Conservation (phyloP, 2,888 invertebrate genomes). For the Gandaritis pyraliata region DNA sequence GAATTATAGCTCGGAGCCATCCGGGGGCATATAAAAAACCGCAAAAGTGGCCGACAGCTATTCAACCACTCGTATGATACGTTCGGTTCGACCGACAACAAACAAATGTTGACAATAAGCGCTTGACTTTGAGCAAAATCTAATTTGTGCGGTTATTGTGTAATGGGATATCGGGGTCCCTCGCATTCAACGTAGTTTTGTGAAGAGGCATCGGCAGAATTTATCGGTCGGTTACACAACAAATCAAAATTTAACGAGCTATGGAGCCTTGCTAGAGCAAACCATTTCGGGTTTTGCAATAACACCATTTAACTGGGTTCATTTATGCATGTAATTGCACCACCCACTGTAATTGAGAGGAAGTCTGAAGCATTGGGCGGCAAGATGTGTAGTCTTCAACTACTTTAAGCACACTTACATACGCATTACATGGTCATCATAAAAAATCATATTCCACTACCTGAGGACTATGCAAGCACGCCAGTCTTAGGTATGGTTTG, state of each 20-base stretch:
- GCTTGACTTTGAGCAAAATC: conserved; percentile 83
- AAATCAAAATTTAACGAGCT: conserved; percentile 82
- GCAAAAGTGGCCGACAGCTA: conserved; percentile 72
- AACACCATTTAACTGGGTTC: conserved; percentile 61
- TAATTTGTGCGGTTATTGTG: conserved; percentile 84
- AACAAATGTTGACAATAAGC: conserved; percentile 77
- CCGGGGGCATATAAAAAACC: conserved; percentile 56
- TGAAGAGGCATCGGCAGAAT: conserved; percentile 67
- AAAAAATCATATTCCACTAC: conserved; percentile 27
- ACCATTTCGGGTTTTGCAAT: conserved; percentile 62
- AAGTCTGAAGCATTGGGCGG: conserved; percentile 46
- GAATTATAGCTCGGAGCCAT: conserved; percentile 32
- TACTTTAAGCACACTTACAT: conserved; percentile 35
- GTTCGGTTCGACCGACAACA: conserved; percentile 75
- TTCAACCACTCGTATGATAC: conserved; percentile 76
- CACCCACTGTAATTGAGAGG: conserved; percentile 61
- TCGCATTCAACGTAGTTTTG: conserved; percentile 63
- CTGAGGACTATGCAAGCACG: conserved; percentile 47
- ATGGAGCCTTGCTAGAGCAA: conserved; percentile 77
- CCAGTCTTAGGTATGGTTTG: conserved; percentile 44
- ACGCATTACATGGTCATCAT: conserved; percentile 41
- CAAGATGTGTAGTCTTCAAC: conserved; percentile 39
- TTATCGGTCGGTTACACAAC: conserved; percentile 82
- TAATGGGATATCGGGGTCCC: conserved; percentile 70
- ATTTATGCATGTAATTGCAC: conserved; percentile 76